Conservation (phyloP, 2,888 invertebrate genomes). For the Oscheius sp. region DNA sequence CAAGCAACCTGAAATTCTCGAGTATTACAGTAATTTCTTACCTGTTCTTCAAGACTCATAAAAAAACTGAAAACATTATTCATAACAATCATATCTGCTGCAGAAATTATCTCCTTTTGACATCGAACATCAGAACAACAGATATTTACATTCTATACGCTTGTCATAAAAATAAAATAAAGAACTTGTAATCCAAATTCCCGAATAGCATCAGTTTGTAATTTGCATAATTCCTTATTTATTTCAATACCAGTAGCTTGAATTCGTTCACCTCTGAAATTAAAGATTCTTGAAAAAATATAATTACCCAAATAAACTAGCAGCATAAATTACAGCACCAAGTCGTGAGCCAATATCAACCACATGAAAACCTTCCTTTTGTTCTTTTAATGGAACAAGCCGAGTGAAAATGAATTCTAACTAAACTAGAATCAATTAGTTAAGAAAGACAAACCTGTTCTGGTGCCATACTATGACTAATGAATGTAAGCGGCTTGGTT, state of each 20-base stretch:
- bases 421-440: constrained; percentile 29
- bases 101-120: constrained; percentile 74
- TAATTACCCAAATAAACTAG: constrained; percentile 52
- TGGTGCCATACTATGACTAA: constrained; percentile 59
- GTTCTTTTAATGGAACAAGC: constrained; percentile 74
- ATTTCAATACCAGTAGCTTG: constrained; percentile 80
- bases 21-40: no score
- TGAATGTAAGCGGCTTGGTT: constrained; percentile 72
- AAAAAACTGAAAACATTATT: constrained; percentile 81
- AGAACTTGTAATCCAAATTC: constrained; percentile 37
- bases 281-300: background rate
- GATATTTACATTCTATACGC: constrained; percentile 38
- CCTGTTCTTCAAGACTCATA: constrained; percentile 76
- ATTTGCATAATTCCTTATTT: constrained; percentile 77
- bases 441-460: constrained; percentile 36
- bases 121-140: constrained; percentile 77
- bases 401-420: constrained; percentile 76
- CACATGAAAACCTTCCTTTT: constrained; percentile 67
- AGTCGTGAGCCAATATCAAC: constrained; percentile 80
- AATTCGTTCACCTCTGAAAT: constrained; percentile 48
- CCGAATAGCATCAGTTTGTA: constrained; percentile 72
- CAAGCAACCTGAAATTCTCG: constrained; percentile 38
- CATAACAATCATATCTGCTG: constrained; percentile 77
- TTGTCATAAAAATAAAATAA: background rate
- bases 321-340: constrained; percentile 79